These are phyloP conservation scores for Microcebus tavaratra DNA, from an alignment of 2,113 vertebrate species.

Conservation along the genomic window DNA sequence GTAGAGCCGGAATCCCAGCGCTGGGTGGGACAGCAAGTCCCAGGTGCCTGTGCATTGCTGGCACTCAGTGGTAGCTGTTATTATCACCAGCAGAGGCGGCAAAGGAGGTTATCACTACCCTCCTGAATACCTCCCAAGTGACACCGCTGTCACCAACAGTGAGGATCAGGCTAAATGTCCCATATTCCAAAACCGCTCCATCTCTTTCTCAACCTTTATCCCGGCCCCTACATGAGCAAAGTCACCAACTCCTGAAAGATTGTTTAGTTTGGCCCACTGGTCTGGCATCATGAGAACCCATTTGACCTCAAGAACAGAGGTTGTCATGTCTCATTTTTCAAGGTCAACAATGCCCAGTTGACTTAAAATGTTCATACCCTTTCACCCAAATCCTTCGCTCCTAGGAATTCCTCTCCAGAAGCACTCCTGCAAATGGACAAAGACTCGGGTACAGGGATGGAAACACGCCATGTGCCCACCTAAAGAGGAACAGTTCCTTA, in stretches of 20 bases:
- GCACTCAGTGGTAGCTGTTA: neutral
- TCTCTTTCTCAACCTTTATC: neutral
- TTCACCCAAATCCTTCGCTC: slow-evolving; percentile 16
- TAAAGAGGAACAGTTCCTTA: neutral
- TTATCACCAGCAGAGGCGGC: neutral
- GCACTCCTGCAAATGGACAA: neutral
- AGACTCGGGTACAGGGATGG: neutral
- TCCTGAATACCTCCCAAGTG: neutral
- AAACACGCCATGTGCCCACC: neutral
- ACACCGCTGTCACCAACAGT: neutral
- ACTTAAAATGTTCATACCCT: neutral
- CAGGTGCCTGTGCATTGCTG: neutral
- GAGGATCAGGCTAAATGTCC: neutral
- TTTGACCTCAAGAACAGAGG: neutral
- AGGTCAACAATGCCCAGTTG: neutral
- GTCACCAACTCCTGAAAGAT: neutral
- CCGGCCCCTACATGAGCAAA: neutral
- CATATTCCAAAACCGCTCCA: neutral
- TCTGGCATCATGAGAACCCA: neutral
- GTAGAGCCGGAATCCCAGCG: neutral
- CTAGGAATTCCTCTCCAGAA: neutral
- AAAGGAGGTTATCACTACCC: neutral
- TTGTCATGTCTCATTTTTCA: slow-evolving; percentile 11
- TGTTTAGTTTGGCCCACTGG: neutral
- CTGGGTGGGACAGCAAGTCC: neutral